A percentile compares a stretch with the other conserved stretches of the same genome.
These are phyloP conservation scores for Chrysocyon brachyurus DNA, from an alignment of 2,797 vertebrate species.

Conservation along the genomic window DNA sequence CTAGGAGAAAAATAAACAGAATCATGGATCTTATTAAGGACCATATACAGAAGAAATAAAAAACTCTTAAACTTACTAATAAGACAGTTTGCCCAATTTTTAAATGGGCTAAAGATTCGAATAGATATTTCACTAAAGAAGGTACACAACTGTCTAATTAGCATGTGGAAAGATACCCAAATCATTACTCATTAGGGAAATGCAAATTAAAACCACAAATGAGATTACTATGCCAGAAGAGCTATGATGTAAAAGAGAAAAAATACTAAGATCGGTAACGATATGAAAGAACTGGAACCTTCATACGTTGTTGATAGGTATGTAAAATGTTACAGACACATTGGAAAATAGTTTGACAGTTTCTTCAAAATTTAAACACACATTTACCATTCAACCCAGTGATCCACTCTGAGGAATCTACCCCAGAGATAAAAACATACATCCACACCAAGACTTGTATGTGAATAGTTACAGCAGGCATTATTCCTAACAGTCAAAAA, in stretches of 20 bases:
- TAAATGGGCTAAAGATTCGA: background rate
- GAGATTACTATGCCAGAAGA: background rate
- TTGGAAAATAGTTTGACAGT: background rate
- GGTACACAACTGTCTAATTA: background rate
- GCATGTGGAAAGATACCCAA: background rate
- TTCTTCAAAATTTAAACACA: constrained; percentile 2
- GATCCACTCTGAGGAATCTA: background rate
- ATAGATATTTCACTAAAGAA: background rate
- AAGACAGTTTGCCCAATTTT: background rate
- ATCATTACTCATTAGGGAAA: background rate
- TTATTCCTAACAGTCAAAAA: background rate
- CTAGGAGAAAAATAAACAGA: background rate
- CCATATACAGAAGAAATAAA: background rate
- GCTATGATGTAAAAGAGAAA: background rate
- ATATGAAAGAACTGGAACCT: background rate
- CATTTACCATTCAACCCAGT: background rate
- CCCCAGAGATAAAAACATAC: background rate
- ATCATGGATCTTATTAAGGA: background rate
- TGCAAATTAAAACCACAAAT: background rate
- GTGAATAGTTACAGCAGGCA: background rate
- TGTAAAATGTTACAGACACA: background rate
- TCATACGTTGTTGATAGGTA: background rate
- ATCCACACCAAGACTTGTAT: background rate
- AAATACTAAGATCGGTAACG: background rate
- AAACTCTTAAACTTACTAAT: background rate